Evolutionary conservation across 2,888 invertebrate genomes (phyloP).

Genomic region (Diloba caeruleocephala): DNA sequence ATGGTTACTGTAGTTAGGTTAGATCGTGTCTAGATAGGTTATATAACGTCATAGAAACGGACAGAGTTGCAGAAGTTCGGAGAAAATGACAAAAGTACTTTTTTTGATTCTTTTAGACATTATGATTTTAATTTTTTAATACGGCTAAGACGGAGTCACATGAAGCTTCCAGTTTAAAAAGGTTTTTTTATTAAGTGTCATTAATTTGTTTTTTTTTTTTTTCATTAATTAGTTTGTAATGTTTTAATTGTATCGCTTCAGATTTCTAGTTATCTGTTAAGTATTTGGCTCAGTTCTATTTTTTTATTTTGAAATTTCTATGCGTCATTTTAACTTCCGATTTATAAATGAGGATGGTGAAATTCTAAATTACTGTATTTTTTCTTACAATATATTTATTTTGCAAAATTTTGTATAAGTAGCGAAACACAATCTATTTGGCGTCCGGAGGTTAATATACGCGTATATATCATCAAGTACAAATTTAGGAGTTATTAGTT

Average conservation of each 20-base stretch:
- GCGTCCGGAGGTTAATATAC: constrained; percentile 76
- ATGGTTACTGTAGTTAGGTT: constrained; percentile 74
- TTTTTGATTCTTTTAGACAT: constrained; percentile 71
- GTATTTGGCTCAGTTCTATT: constrained; percentile 69
- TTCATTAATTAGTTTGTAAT: constrained; percentile 82
- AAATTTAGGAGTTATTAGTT: constrained; percentile 80
- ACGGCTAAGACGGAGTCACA: constrained; percentile 77
- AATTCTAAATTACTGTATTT: constrained; percentile 65
- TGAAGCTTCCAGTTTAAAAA: constrained; percentile 81
- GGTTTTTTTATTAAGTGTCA: constrained; percentile 75
- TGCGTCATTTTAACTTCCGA: constrained; percentile 66
- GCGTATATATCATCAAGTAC: constrained; percentile 81
- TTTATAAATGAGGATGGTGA: constrained; percentile 73
- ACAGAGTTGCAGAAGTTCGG: constrained; percentile 60
- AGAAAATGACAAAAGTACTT: constrained; percentile 59
- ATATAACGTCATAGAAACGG: constrained; percentile 85
- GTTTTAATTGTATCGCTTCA: constrained; percentile 79
- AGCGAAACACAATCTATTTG: constrained; percentile 75
- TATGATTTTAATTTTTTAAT: constrained; percentile 68
- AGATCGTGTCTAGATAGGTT: constrained; percentile 77
- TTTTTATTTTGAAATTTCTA: constrained; percentile 60
- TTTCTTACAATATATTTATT: constrained; percentile 41
- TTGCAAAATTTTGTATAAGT: constrained; percentile 63
- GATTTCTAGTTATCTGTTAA: constrained; percentile 70
- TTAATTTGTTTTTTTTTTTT: constrained; percentile 75